Percentiles rank a stretch among this genome's conserved stretches.
Evolutionary conservation across 2,113 vertebrate species (phyloP).

Genomic region (Ceuthmochares aereus): DNA sequence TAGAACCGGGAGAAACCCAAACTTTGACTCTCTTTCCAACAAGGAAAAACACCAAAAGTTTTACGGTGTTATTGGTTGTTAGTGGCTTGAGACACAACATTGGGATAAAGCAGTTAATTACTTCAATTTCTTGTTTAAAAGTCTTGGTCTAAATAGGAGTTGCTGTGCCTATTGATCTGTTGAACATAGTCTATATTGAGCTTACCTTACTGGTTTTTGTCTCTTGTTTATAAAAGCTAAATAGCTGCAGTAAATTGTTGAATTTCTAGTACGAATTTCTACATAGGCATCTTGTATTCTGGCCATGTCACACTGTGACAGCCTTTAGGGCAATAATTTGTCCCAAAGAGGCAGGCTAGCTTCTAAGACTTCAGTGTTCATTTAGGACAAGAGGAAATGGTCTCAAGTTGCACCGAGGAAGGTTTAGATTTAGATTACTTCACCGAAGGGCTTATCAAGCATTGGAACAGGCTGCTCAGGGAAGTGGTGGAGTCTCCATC

Average conservation of each 20-base stretch:
- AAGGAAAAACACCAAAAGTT: not conserved
- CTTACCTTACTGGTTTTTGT: not conserved
- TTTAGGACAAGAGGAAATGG: not conserved
- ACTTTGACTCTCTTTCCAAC: not conserved
- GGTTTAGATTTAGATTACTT: not conserved
- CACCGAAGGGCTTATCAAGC: not conserved
- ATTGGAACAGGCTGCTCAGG: not conserved
- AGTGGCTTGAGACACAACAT: not conserved
- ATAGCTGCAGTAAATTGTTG: not conserved
- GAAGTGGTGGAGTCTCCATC: not conserved
- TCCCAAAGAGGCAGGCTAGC: not conserved
- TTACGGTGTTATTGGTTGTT: not conserved
- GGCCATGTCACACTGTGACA: accelerated
- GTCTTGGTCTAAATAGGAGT: not conserved
- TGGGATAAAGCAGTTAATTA: not conserved
- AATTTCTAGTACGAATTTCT: not conserved
- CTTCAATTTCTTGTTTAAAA: not conserved
- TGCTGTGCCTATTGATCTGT: not conserved
- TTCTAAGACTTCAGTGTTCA: not conserved
- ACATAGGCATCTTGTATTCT: not conserved
- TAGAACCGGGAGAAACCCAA: not conserved
- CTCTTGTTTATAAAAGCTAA: not conserved
- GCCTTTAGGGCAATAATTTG: not conserved
- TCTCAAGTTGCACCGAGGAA: not conserved
- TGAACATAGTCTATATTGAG: not conserved